These are phyloP conservation scores for Hippocampus kuda DNA, from an alignment of 2,797 vertebrate genomes.

Conservation along the genomic window DNA sequence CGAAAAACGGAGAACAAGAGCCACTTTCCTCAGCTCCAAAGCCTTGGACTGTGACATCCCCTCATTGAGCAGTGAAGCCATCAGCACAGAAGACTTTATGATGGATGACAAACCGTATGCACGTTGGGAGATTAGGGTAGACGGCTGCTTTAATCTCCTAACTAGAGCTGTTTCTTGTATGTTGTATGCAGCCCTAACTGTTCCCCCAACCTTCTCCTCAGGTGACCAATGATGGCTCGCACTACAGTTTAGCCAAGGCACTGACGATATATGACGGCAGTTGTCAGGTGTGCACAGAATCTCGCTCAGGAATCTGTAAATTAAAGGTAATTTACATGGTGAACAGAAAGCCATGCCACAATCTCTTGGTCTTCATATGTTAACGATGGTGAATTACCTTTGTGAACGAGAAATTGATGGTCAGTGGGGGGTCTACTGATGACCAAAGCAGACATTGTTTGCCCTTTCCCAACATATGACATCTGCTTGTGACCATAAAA, in stretches of 20 bases:
- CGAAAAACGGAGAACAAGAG: conserved; percentile 65
- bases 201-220: conserved; percentile 27
- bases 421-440: conserved; percentile 11
- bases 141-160: too few species aligned
- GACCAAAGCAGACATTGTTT: conserved; percentile 37
- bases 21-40: conserved; percentile 70
- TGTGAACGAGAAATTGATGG: neutral
- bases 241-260: conserved; percentile 67
- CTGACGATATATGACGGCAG: conserved; percentile 69
- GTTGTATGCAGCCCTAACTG: neutral
- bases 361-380: neutral
- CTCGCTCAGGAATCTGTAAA: conserved; percentile 68
- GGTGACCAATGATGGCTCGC: conserved; percentile 72
- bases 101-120: conserved; percentile 65
- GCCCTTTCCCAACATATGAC: conserved; percentile 9
- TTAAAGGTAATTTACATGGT: conserved; percentile 72
- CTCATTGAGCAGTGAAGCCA: conserved; percentile 50
- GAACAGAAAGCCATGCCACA: neutral
- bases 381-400: neutral
- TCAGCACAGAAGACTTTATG: conserved; percentile 59
- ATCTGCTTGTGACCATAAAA: conserved; percentile 14
- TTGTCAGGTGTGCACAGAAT: conserved; percentile 71
- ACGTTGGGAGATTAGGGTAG: conserved; percentile 79
- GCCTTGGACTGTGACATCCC: conserved; percentile 70
- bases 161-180: neutral